These are phyloP conservation scores for Chymomyza amoena DNA, from an alignment of 2,888 invertebrate genomes.

Conservation along the genomic window DNA sequence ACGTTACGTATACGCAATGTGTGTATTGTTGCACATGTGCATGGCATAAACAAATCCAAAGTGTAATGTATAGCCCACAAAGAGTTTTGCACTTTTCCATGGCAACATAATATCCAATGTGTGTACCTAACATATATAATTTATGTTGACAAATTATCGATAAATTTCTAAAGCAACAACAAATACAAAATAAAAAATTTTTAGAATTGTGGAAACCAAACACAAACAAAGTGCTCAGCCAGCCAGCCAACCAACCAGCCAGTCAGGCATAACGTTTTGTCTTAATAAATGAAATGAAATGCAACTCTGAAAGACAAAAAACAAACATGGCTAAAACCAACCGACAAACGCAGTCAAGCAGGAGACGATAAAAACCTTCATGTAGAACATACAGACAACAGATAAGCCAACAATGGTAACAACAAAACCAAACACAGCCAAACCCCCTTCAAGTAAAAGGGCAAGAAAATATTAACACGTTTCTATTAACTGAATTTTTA, in stretches of 20 bases:
- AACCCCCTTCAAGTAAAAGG: neutral
- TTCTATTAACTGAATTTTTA: neutral
- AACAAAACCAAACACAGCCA: slow-evolving; percentile 22
- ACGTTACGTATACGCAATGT: neutral
- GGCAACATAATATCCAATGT: slow-evolving; percentile 25
- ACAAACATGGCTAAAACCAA: neutral
- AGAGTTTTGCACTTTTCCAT: slow-evolving; percentile 17
- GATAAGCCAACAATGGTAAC: slow-evolving; percentile 56
- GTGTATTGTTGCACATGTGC: neutral
- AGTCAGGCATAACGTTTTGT: slow-evolving; percentile 41
- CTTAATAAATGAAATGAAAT: slow-evolving; percentile 27
- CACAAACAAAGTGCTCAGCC: slow-evolving; percentile 31
- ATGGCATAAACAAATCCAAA: neutral
- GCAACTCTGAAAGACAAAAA: neutral
- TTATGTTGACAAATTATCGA: slow-evolving; percentile 59
- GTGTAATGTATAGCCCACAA: no score
- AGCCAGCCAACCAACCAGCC: neutral
- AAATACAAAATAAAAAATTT: slow-evolving; percentile 6
- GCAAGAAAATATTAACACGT: neutral
- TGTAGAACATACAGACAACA: slow-evolving; percentile 33
- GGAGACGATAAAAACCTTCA: slow-evolving; percentile 35
- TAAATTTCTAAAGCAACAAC: slow-evolving; percentile 35
- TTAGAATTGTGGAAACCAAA: neutral
- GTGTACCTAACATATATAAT: slow-evolving; percentile 24
- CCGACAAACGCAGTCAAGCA: neutral